These are phyloP conservation scores for Rhimphoctona megacephalus DNA, from an alignment of 2,888 invertebrate species.

Conservation along the genomic window DNA sequence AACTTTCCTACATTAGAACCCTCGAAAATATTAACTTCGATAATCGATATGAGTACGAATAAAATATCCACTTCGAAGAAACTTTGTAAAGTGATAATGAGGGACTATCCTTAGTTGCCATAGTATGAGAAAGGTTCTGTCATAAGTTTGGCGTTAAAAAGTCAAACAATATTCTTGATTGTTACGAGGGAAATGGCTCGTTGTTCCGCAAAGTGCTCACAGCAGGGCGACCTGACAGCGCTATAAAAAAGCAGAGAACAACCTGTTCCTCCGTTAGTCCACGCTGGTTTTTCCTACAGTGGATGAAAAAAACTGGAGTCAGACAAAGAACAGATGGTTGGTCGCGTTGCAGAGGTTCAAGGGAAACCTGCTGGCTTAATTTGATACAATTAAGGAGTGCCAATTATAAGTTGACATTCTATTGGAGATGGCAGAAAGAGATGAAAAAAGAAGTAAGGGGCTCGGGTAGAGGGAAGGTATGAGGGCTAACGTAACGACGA, in stretches of 20 bases:
- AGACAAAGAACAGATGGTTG: conserved; percentile 69
- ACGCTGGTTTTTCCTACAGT: conserved; percentile 51
- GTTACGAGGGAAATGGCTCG: conserved; percentile 69
- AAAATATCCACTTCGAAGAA: neutral
- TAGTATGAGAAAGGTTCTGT: neutral
- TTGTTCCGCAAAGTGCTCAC: conserved; percentile 63
- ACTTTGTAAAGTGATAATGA: neutral
- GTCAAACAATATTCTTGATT: conserved; percentile 75
- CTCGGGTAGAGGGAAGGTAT: conserved; percentile 2
- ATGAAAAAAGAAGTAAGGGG: conserved; percentile 7
- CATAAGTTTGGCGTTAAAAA: conserved; percentile 65
- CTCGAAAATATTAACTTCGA: neutral
- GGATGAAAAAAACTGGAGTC: conserved; percentile 58
- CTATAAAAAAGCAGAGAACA: conserved; percentile 47
- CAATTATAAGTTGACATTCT: conserved; percentile 79
- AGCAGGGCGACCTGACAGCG: conserved; percentile 34
- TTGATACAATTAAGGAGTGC: conserved; percentile 76
- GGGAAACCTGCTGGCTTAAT: conserved; percentile 71
- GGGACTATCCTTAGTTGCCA: neutral
- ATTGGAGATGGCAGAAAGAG: conserved; percentile 58
- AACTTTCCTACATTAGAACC: neutral
- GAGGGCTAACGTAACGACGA: conserved; percentile 50
- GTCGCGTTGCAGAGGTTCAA: conserved; percentile 53
- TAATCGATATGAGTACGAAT: neutral
- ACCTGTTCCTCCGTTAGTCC: conserved; percentile 49